Evolutionary conservation across 2,113 vertebrate species (phyloP), one percentile per base, ranked within the genome.

Genomic region (Macquaria australasica): DNA sequence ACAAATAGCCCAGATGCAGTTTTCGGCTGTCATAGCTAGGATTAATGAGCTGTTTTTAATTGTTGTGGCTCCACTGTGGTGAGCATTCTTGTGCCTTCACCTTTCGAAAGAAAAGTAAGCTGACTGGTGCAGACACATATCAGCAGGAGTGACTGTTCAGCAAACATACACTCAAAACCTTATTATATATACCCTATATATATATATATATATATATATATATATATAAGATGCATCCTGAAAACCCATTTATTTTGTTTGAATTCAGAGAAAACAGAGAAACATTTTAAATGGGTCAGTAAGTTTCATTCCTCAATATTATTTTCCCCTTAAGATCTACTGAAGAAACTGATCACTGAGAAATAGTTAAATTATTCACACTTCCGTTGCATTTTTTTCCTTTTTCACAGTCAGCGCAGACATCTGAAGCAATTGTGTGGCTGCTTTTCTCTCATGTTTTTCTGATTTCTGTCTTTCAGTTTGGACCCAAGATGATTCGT

Each of bases 361-460:
- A 86, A 85, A 70, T 68, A 12, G 66, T 75, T 86, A 18, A 91
- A 92, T 91, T 82, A 93, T 91, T 92, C 80, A 89, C 56, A 59
- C 39, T 28, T 78, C 50, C 2, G 23, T 74, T 72, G 45, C 9
- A 2, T 83, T 82, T 77, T 45, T 83, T 48, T 25, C 1, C 20
- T 31, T 37, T 34, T 58, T 53, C 74, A 51, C 60, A 74, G 58
- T 37, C 45, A 48, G 60, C 8, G 1, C 73, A 55, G 72, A 76
- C 59, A 53, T 80, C 59, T 64, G 56, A 76, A 72, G 73, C 72
- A 43, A 79, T 75, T 63, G 62, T 63, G 31, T 48, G 48, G 28
- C 43, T 60, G 48, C 45, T 51, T 73, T 70, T 62, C 62, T 63
- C 71, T 58, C n/a, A 76, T 71, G 82, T 90, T 85, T 83, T 88